Percentiles rank a stretch among this genome's conserved stretches.
Evolutionary conservation across 2,797 vertebrate genomes (phyloP).

Genomic region (Limosa lapponica): DNA sequence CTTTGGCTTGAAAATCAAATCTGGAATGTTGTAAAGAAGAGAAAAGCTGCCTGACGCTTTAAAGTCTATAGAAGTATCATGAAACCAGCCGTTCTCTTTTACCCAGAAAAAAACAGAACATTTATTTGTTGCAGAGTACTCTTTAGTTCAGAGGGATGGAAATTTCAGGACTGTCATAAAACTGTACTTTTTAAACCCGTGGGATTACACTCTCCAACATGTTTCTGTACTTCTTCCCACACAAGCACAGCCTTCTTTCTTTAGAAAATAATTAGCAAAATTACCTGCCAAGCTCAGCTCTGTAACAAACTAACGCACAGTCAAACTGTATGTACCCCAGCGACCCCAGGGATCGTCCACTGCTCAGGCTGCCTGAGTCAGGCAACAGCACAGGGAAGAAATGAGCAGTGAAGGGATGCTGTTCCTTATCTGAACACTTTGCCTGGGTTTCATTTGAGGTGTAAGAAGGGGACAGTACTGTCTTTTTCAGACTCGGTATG

Average conservation of each 20-base stretch:
- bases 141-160: constrained; percentile 8
- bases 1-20: constrained; percentile 9
- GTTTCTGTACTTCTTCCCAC: background rate
- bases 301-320: background rate
- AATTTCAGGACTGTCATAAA: constrained; percentile 21
- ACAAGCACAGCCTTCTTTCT: background rate
- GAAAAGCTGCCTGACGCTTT: constrained; percentile 21
- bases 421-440: background rate
- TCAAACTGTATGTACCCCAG: background rate
- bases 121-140: background rate
- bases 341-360: background rate
- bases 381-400: background rate
- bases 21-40: constrained; percentile 10
- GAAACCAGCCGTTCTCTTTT: background rate
- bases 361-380: background rate
- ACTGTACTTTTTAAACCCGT: background rate
- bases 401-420: background rate
- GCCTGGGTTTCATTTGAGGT: background rate
- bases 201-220: background rate
- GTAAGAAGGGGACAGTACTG: background rate
- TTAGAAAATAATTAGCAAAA: background rate
- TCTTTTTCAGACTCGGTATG: background rate
- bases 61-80: background rate
- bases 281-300: background rate
- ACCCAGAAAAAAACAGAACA: background rate